A percentile compares a stretch with the other conserved stretches of the same genome.
These are phyloP conservation scores for Bergia sp. DNA, from an alignment of 92 coral and sea anemone species.

Conservation along the genomic window DNA sequence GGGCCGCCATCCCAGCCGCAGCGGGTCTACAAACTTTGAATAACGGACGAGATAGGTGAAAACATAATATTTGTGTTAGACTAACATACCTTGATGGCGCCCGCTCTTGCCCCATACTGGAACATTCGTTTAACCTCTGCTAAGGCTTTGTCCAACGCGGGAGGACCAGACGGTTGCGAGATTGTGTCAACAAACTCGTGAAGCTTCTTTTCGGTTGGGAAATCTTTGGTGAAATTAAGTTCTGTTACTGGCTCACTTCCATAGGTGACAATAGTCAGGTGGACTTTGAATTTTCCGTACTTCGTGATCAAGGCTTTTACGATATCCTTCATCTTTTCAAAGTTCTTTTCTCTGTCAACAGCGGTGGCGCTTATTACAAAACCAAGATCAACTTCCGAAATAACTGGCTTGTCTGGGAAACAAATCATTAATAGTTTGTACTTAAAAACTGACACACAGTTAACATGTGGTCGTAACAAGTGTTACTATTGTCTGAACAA, in stretches of 20 bases:
- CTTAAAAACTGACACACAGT: background rate
- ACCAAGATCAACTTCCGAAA: slow-evolving; percentile 81
- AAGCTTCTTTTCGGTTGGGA: slow-evolving; percentile 38
- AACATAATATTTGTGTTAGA: background rate
- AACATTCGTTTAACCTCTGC: slow-evolving; percentile 24
- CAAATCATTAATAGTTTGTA: background rate
- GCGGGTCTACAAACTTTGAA: too few relatives aligned
- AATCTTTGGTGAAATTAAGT: slow-evolving; percentile 39
- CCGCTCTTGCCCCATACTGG: slow-evolving; percentile 51
- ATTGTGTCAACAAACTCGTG: slow-evolving; percentile 45
- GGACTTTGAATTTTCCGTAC: slow-evolving; percentile 65
- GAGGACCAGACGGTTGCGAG: slow-evolving; percentile 16
- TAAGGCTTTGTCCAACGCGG: slow-evolving; percentile 47
- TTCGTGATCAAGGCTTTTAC: slow-evolving; percentile 61
- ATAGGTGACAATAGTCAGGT: slow-evolving; percentile 46
- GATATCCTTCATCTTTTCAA: slow-evolving; percentile 71
- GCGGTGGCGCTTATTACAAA: slow-evolving; percentile 80
- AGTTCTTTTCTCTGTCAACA: slow-evolving; percentile 58
- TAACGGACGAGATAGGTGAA: background rate
- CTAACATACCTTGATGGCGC: slow-evolving; percentile 29
- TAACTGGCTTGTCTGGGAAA: slow-evolving; percentile 38
- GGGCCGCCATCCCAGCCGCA: too few relatives aligned
- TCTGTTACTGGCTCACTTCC: slow-evolving; percentile 40
- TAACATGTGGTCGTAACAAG: background rate
- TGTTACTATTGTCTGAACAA: too few relatives aligned